A percentile compares a stretch with the other conserved stretches of the same genome.
Evolutionary conservation across 2,113 vertebrate genomes (phyloP).

Genomic region (Varanus salvator): DNA sequence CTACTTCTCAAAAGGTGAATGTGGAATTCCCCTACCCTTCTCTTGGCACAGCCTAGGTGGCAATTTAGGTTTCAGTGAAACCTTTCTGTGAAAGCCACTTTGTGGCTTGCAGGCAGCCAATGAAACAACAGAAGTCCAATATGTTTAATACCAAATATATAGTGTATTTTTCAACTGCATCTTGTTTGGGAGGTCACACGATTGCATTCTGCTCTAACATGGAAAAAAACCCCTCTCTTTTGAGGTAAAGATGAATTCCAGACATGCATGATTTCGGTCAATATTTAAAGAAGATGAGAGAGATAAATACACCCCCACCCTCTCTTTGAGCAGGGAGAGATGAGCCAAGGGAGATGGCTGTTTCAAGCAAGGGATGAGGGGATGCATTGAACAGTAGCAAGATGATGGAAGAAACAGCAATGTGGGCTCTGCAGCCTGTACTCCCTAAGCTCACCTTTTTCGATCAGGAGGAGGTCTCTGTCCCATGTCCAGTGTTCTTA

Average conservation of each 20-base stretch:
- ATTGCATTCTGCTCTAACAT: background rate
- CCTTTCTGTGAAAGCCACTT: conserved; percentile 21
- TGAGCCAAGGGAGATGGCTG: no score
- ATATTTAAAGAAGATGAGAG: background rate
- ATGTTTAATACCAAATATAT: conserved; percentile 11
- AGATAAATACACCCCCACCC: background rate
- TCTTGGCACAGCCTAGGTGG: background rate
- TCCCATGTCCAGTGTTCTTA: no score
- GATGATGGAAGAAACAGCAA: no score
- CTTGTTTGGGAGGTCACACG: background rate
- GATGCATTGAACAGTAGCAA: no score
- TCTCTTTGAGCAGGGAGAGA: background rate
- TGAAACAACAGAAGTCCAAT: background rate
- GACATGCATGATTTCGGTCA: background rate
- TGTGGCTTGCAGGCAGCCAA: conserved; percentile 8
- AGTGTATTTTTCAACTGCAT: conserved; percentile 24
- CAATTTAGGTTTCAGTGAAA: conserved; percentile 12
- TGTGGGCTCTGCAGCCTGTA: no score
- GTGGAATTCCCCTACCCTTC: conserved; percentile 50
- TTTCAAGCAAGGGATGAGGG: no score
- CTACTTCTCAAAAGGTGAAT: conserved; percentile 30
- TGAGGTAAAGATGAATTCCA: background rate
- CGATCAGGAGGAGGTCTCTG: no score
- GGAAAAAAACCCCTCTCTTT: background rate
- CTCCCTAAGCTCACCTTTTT: no score